These are phyloP conservation scores for Athalia circularis DNA, from an alignment of 2,888 invertebrate species.

Conservation along the genomic window DNA sequence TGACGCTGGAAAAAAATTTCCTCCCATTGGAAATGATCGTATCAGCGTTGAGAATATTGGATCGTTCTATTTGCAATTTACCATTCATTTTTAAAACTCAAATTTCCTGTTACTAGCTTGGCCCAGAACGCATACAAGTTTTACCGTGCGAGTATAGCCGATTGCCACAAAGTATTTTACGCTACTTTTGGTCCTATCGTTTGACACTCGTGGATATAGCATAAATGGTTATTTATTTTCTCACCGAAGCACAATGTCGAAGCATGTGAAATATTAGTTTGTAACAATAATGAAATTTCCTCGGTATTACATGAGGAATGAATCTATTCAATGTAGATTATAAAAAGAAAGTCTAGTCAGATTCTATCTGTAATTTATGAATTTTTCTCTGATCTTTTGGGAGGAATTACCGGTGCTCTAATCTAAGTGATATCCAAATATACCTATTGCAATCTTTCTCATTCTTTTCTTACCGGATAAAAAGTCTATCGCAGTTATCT, in stretches of 20 bases:
- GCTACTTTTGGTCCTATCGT: no score
- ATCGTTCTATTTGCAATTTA: no score
- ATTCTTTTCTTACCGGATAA: background rate
- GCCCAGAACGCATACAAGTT: no score
- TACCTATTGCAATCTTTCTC: background rate
- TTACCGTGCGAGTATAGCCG: no score
- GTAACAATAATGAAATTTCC: background rate
- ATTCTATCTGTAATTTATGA: slow-evolving; percentile 36
- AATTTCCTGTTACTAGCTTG: no score
- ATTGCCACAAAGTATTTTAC: no score
- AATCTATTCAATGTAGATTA: slow-evolving; percentile 30
- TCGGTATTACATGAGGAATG: slow-evolving; percentile 10
- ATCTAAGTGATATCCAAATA: slow-evolving; percentile 13
- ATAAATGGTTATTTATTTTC: no score
- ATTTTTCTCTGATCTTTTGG: slow-evolving; percentile 1
- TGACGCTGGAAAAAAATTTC: no score
- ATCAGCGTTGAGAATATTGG: no score
- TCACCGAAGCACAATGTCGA: background rate
- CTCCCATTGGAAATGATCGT: no score
- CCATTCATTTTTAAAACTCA: no score
- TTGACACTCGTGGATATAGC: no score
- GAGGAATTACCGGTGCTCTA: slow-evolving; percentile 25
- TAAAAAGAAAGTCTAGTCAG: slow-evolving; percentile 53
- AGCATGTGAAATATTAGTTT: background rate
- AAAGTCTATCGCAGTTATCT: background rate